Evolutionary conservation across 1,140 invertebrate genomes (phyloP), one percentile per base, ranked within the genome.

Genomic region (Drosophila serrata): DNA sequence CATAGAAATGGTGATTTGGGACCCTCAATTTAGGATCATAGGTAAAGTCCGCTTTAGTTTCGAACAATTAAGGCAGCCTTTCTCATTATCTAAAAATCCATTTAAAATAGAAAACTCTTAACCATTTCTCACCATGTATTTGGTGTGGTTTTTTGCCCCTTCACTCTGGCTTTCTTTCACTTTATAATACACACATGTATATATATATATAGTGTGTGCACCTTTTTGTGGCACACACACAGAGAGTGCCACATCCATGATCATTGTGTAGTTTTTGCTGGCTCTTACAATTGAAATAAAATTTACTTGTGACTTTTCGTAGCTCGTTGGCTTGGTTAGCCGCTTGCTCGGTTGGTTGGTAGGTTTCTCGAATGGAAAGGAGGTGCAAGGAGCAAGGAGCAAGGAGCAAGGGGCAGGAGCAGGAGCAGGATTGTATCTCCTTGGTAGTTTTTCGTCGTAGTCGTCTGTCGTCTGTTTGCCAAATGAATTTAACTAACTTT

Each of bases 401-500:
- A 29, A n/a, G 15, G 5, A 46, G 43, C 22, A 15, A n/a, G 27
- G 46, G 17, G n/a, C 40, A 19, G 37, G 37, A 40, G n/a, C 39
- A 4, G 39, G 39, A 9, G n/a, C 39, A 22, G 43, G 19, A 45
- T 45, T 45, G 43, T 53, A 67, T 84, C 77, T 85, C 73, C 58
- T 65, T 51, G 60, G 63, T 70, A 62, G 46, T 57, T 76, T 76
- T 79, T 82, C 61, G 79, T 64, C 77, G 75, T 17, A n/a, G 62
- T 59, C 46, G 62, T 65, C 78, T 62, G 63, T 64, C 77, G 75
- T 88, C 78, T 90, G 86, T 90, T 90, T 90, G 86, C 86, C 78
- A 90, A 90, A 90, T 90, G 85, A 90, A 90, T 90, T 90, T 90
- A 90, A 90, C 85, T 90, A 90, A 90, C 86, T 90, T 90, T 90